phyloP scores from a whole-genome alignment of 2,797 vertebrate species.

The Coilia nasus region DNA sequence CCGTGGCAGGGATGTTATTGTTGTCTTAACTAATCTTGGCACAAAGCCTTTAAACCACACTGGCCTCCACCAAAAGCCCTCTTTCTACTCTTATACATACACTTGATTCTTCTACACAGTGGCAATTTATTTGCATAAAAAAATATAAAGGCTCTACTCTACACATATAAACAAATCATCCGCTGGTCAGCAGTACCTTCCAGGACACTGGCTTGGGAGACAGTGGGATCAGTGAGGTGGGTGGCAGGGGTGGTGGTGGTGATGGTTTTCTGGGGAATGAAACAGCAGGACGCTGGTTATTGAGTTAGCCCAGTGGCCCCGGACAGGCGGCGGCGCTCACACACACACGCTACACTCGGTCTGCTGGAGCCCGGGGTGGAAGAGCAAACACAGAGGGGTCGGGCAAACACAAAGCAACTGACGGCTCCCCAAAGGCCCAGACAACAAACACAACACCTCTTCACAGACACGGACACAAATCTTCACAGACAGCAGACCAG shows the following conservation, averaged over 20 bases:
- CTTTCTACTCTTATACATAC: background rate
- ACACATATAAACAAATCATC: background rate
- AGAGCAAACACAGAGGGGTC: conserved; percentile 23
- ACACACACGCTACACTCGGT: conserved; percentile 20
- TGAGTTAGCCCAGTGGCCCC: conserved; percentile 16
- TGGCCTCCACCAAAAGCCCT: conserved; percentile 11
- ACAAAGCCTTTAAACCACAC: conserved; percentile 28
- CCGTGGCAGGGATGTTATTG: conserved; percentile 56
- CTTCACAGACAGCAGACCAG: conserved; percentile 16
- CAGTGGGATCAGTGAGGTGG: background rate
- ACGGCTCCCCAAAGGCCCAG: background rate
- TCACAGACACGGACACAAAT: conserved; percentile 17
- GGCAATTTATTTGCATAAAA: background rate
- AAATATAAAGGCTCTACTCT: background rate
- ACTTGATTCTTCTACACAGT: background rate
- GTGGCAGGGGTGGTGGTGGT: too few species aligned
- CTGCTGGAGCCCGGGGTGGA: background rate
- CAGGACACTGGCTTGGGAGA: background rate
- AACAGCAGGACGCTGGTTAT: conserved; percentile 20
- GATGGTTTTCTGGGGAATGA: background rate
- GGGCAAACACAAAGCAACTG: conserved; percentile 25
- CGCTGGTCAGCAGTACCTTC: background rate
- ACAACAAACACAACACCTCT: conserved; percentile 26
- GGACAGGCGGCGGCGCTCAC: background rate
- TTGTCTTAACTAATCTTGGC: conserved; percentile 53